These are phyloP conservation scores for Resseliella maxima DNA, from an alignment of 2,888 invertebrate species.

Conservation along the genomic window DNA sequence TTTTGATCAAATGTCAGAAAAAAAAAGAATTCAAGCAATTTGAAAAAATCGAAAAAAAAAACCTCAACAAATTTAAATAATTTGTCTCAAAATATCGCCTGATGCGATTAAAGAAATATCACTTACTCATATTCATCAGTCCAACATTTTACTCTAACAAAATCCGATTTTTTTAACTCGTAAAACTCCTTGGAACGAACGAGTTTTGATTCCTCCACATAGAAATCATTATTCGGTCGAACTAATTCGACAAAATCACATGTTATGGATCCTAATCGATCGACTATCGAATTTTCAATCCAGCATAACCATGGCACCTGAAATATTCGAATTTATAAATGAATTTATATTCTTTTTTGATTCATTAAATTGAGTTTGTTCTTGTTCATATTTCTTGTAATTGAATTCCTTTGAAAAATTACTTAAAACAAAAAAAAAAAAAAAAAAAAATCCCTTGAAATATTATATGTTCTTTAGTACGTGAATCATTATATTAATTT, in stretches of 20 bases:
- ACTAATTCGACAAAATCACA: constrained; percentile 77
- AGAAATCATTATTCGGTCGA: constrained; percentile 73
- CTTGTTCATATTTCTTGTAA: no score
- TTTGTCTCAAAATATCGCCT: constrained; percentile 62
- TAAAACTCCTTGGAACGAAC: constrained; percentile 72
- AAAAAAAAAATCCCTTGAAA: no score
- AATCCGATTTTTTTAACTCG: constrained; percentile 75
- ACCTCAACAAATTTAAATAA: neutral
- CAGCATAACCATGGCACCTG: constrained; percentile 63
- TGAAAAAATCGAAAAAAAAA: neutral
- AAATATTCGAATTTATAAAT: constrained; percentile 61
- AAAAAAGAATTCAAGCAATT: no score
- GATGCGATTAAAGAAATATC: constrained; percentile 59
- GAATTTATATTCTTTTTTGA: neutral
- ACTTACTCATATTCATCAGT: constrained; percentile 62
- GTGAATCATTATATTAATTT: no score
- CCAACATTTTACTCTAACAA: constrained; percentile 76
- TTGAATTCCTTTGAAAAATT: no score
- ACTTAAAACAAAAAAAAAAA: no score
- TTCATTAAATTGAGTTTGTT: neutral
- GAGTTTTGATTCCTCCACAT: constrained; percentile 70
- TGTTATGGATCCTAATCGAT: constrained; percentile 65
- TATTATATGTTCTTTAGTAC: no score
- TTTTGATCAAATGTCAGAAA: no score
- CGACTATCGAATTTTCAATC: constrained; percentile 64